Base-by-base conservation (phyloP, 2,797 vertebrate genomes). In the Notolepis coatsorum region DNA sequence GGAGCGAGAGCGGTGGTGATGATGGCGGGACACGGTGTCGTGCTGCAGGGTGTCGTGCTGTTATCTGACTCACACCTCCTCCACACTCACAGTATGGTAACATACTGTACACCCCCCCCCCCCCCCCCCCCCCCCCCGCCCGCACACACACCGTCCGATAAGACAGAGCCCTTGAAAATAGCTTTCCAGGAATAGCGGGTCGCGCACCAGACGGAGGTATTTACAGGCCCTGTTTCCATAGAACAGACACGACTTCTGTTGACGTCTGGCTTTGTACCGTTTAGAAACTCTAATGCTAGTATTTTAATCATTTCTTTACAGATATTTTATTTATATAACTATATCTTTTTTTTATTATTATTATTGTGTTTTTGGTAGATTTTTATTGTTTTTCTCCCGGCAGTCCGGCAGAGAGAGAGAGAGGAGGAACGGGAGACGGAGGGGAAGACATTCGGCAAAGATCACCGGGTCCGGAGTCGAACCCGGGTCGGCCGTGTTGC, bases 61-160 rank as follows among this genome's bases (percentile, higher is more conserved):
- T n/a, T n/a, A n/a, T n/a, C n/a, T n/a, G n/a, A n/a, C n/a, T n/a
- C n/a, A n/a, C n/a, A n/a, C n/a, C n/a, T n/a, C n/a, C n/a, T n/a
- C n/a, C n/a, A n/a, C n/a, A n/a, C n/a, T n/a, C n/a, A n/a, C 71
- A 73, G 77, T 54, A 27, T 65, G 82, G 83, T 80, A 77, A 79
- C 71, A 83, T 48, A 68, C 84, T n/a, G 15, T 10, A 86, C 75
- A 81, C 80, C 82, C 75, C 70, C 85, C 88, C 84, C 89, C 84
- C 87, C 72, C 68, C 61, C 12, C 10, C 3, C 15, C 35, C 35
- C 15, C 35, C 35, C 35, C 12, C 15, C 35, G 1, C 15, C 35
- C 15, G 15, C 35, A n/a, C 35, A 37, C 35, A n/a, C 33, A 1
- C 12, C 33, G 4, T 20, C 39, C 20, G 38, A 25, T n/a, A 37